phyloP scores from a whole-genome alignment of 2,113 vertebrate species.

The Anhinga rufa region DNA sequence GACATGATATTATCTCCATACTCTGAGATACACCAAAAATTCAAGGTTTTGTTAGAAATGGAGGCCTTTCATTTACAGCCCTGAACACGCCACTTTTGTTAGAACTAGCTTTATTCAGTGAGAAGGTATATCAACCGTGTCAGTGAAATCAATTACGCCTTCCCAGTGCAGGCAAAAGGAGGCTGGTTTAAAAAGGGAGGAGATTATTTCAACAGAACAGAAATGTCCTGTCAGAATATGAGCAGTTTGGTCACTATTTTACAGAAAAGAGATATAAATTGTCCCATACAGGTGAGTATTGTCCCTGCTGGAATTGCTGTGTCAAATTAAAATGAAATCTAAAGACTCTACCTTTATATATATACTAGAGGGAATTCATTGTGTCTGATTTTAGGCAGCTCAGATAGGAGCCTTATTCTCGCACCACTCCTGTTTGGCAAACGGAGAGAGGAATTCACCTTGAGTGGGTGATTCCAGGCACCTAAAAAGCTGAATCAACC shows the following conservation, averaged over 20 bases:
- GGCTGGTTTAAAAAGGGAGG: not conserved
- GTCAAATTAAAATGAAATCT: not conserved
- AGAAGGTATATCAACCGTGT: not conserved
- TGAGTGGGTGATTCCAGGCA: not conserved
- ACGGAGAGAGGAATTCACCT: not conserved
- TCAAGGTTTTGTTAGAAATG: not conserved
- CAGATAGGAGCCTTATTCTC: not conserved
- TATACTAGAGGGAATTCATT: not conserved
- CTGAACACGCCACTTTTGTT: not conserved
- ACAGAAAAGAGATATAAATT: not conserved
- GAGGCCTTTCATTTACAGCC: not conserved
- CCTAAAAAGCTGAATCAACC: not conserved
- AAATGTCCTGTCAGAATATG: not conserved
- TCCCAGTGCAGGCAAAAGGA: not conserved
- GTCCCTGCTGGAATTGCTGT: not conserved
- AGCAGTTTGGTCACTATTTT: not conserved
- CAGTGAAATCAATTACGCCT: not conserved
- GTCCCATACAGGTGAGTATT: not conserved
- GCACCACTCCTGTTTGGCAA: not conserved
- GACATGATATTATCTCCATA: not conserved
- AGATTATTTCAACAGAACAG: not conserved
- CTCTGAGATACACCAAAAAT: not conserved
- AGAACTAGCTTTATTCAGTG: not conserved
- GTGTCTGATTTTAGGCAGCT: not conserved
- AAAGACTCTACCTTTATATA: not conserved